Evolutionary conservation across 2,888 invertebrate genomes (phyloP), one percentile per base, ranked within the genome.

Genomic region (Limnephilus marmoratus): DNA sequence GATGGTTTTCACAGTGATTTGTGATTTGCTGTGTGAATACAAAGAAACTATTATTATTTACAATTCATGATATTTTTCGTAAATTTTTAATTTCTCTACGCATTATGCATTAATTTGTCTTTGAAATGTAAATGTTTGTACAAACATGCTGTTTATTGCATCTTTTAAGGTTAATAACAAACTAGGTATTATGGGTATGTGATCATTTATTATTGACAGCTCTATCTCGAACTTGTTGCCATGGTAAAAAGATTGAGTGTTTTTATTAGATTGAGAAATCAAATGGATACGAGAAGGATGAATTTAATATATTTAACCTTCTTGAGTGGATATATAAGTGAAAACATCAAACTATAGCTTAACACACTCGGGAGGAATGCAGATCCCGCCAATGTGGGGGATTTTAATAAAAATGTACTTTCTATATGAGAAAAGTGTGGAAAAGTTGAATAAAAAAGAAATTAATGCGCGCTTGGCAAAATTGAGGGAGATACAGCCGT

Each of bases 1-100:
- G 24, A 90, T 90, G 85, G 37, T 85, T 90, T 90, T 85, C 83
- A 90, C 88, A 80, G n/a, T 91, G 91, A 82, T 31, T 87, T 68
- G 68, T 68, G 68, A n/a, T 68, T 68, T 68, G 68, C 68, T n/a
- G 68, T 68, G 68, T 68, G 7, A n/a, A 9, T 68, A 68, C 68
- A 68, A 9, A 68, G 68, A 68, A 68, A 68, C 9, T 24, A 68
- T 24, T 68, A 7, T 68, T 68, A 68, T 68, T 68, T 68, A 68
- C 68, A 68, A 9, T 68, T 68, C 68, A 68, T 53, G 4, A n/a
- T n/a, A 68, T 68, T 68, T n/a, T 24, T 68, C 24, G 24, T 68
- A 68, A n/a, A 68, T n/a, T 9, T 68, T n/a, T 9, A 24, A 68
- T 68, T 68, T 24, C n/a, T 7, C n/a, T n/a, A 68, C 68, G 1